Evolutionary conservation across 2,888 invertebrate genomes (phyloP), one percentile per base, ranked within the genome.

Genomic region (Platypus cylindrus): DNA sequence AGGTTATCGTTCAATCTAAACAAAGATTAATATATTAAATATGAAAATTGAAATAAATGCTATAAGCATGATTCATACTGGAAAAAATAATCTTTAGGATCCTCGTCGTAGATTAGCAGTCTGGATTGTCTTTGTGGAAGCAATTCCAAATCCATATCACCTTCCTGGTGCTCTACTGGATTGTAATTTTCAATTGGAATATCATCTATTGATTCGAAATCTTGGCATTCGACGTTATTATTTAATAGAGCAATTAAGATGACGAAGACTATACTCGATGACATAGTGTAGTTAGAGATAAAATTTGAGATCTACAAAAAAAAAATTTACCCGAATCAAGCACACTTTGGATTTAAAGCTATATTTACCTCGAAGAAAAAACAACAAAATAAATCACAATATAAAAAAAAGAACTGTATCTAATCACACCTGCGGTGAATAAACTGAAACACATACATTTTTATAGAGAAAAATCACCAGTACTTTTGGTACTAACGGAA

Each of bases 111-210:
- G 5, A 36, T 36, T 15, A 42, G 39, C 1, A 45, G 42, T 29
- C 48, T 43, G 26, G 42, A 34, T 8, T 41, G 30, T 38, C 52
- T 45, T 34, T 47, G 43, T 7, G 48, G 49, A 34, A 51, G 41
- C 3, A 48, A 30, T 43, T 51, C 49, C 13, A 49, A 36, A 25
- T 52, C 50, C 36, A 52, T 48, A 16, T 46, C 47, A 26, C 48
- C 46, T 14, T 49, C 45, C 40, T 48, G 43, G 26, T 43, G 38
- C 11, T 49, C 47, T 15, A 41, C 44, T 23, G 44, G 48, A 18
- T 45, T 45, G 36, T 44, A 41, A 16, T 36, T 41, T 40, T 50
- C 51, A 17, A 50, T 50, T 2, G 48, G 49, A 25, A 48, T 47
- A 34, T 49, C 48, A 38, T 49, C 46, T 20, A 51, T 49, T 31